phyloP scores from a whole-genome alignment of 1,140 invertebrate genomes.

The Anastrepha ludens region DNA sequence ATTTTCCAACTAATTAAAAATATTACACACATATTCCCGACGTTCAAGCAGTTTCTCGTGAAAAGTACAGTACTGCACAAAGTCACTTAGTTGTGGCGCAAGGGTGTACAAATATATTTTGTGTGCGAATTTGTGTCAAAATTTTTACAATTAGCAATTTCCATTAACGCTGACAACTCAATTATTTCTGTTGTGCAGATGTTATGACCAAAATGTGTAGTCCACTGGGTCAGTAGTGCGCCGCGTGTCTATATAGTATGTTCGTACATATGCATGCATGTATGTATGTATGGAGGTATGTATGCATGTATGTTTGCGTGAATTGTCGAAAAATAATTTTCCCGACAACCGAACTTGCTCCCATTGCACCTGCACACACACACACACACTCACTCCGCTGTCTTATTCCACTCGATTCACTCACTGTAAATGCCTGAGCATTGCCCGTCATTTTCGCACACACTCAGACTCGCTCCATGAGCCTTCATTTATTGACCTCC shows the following conservation, averaged over 20 bases:
- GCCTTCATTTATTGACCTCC: no score
- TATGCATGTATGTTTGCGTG: neutral
- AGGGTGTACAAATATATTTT: neutral
- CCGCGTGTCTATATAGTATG: neutral
- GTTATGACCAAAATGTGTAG: neutral
- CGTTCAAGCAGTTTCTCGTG: neutral
- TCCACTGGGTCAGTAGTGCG: constrained; percentile 2
- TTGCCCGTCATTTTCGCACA: neutral
- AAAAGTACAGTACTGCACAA: neutral
- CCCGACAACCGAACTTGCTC: neutral
- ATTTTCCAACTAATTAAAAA: constrained; percentile 2
- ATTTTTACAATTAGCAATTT: constrained; percentile 37
- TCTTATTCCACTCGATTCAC: neutral
- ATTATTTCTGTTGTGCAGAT: neutral
- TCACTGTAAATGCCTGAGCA: neutral
- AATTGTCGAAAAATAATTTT: constrained; percentile 34
- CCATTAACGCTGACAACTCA: constrained; percentile 40
- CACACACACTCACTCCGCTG: no score
- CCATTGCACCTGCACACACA: neutral
- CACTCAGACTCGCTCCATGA: neutral
- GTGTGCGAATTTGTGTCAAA: neutral
- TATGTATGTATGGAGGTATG: no score
- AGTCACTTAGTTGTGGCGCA: neutral
- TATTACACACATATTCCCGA: neutral
- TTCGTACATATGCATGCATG: no score